Evolutionary conservation across 1,140 invertebrate genomes (phyloP).

Genomic region (Drosophila sp.): DNA sequence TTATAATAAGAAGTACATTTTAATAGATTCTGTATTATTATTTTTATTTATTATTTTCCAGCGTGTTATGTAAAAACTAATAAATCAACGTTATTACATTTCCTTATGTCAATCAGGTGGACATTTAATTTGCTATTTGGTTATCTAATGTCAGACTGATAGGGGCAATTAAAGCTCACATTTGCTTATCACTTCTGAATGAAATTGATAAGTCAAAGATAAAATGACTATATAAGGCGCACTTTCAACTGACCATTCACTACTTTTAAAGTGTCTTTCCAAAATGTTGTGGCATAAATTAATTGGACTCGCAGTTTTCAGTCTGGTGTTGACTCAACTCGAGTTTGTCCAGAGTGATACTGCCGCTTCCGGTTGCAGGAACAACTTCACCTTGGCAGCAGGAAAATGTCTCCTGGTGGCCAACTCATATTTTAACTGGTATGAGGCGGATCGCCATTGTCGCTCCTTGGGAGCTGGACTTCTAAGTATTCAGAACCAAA

Average conservation of each 20-base stretch:
- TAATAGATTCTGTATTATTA: no score
- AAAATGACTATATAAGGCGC: slow-evolving; percentile 5
- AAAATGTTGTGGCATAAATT: slow-evolving; percentile 44
- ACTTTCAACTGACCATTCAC: not conserved
- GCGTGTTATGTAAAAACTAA: no score
- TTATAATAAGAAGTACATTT: no score
- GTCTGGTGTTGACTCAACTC: slow-evolving; percentile 40
- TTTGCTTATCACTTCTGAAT: not conserved
- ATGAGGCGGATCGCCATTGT: slow-evolving; percentile 55
- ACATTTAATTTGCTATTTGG: not conserved
- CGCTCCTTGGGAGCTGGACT: slow-evolving; percentile 44
- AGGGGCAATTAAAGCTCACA: not conserved
- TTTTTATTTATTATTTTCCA: no score
- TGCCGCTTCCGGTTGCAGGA: slow-evolving; percentile 16
- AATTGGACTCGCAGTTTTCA: slow-evolving; percentile 40
- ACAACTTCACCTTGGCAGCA: slow-evolving; percentile 43
- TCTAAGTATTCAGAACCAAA: slow-evolving; percentile 47
- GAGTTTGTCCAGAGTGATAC: slow-evolving; percentile 18
- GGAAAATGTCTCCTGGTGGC: slow-evolving; percentile 45
- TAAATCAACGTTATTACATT: no score
- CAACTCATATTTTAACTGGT: slow-evolving; percentile 44
- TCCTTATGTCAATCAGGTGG: no score
- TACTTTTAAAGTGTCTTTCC: slow-evolving; percentile 1
- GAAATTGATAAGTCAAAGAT: not conserved
- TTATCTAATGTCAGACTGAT: not conserved